A percentile compares a stretch with the other conserved stretches of the same genome.
These are phyloP conservation scores for Myrmophylax atrothorax DNA, from an alignment of 2,113 vertebrate species.

Conservation along the genomic window DNA sequence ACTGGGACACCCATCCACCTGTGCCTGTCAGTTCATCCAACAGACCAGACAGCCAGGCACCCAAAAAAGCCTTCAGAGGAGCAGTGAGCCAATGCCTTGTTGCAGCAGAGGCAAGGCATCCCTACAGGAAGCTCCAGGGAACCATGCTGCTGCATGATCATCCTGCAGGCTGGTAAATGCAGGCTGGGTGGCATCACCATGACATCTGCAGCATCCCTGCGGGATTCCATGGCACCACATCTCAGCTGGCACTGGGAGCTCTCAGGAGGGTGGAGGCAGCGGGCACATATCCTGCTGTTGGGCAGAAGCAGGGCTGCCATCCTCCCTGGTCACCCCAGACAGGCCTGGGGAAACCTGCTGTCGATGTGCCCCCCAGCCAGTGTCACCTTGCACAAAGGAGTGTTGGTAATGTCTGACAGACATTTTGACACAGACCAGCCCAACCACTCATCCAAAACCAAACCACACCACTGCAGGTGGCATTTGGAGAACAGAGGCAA, in stretches of 20 bases:
- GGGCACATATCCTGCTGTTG: background rate
- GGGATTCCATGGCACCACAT: background rate
- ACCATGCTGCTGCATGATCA: fast-evolving
- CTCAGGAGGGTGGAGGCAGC: background rate
- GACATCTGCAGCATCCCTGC: background rate
- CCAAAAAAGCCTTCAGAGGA: background rate
- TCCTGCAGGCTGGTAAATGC: background rate
- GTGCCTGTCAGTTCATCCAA: background rate
- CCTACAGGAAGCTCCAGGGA: background rate
- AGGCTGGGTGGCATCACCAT: fast-evolving
- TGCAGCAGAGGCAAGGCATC: background rate
- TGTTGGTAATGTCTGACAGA: background rate
- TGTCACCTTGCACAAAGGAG: fast-evolving
- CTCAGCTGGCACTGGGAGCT: background rate
- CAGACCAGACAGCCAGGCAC: background rate
- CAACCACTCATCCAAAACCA: background rate
- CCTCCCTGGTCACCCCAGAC: background rate
- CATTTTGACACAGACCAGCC: background rate
- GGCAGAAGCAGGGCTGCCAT: background rate
- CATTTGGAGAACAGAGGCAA: background rate
- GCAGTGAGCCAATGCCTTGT: fast-evolving
- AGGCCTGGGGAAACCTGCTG: background rate
- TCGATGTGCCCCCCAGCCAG: no score
- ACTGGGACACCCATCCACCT: fast-evolving
- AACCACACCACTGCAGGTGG: background rate